A percentile compares a stretch with the other conserved stretches of the same genome.
Conservation (phyloP, 53 echinoderm and acorn worm genomes). For the Holothuria leucospilota region DNA sequence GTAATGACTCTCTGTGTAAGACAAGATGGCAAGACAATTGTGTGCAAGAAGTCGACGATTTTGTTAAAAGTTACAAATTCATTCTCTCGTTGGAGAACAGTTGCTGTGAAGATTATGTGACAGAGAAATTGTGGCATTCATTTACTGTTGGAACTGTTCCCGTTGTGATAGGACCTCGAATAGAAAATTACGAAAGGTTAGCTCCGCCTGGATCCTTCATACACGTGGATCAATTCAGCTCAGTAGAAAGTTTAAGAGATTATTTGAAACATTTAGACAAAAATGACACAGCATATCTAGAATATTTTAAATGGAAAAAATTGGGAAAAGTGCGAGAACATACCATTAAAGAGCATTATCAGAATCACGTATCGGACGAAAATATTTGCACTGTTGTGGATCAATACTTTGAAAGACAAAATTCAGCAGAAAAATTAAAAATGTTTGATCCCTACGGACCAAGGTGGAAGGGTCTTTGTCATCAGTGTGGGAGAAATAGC, state of each 20-base stretch:
- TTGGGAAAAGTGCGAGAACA: neutral
- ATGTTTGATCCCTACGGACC: slow-evolving; percentile 41
- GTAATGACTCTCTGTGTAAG: slow-evolving; percentile 1
- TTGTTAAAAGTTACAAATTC: slow-evolving; percentile 28
- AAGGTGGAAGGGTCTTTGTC: slow-evolving; percentile 26
- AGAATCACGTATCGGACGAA: slow-evolving; percentile 14
- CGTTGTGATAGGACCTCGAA: slow-evolving; percentile 17
- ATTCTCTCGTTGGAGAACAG: slow-evolving; percentile 16
- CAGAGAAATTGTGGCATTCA: slow-evolving; percentile 35
- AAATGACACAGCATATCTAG: slow-evolving; percentile 38
- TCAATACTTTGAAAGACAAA: neutral
- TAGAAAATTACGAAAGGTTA: slow-evolving; percentile 18
- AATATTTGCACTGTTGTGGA: slow-evolving; percentile 14
- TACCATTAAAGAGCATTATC: slow-evolving; percentile 21
- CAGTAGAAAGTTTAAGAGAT: neutral
- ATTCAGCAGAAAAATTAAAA: neutral
- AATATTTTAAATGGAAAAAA: slow-evolving; percentile 34
- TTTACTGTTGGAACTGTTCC: slow-evolving; percentile 8
- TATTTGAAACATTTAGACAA: slow-evolving; percentile 25
- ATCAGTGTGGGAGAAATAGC: neutral
- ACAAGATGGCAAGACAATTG: neutral
- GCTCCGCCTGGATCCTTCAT: slow-evolving; percentile 33
- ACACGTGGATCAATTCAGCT: slow-evolving; percentile 14
- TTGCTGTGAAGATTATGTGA: slow-evolving; percentile 38
- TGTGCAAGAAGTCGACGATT: slow-evolving; percentile 4